A percentile compares a stretch with the other conserved stretches of the same genome.
Conservation (phyloP, 1,140 invertebrate genomes). For the Cotesia typhae region DNA sequence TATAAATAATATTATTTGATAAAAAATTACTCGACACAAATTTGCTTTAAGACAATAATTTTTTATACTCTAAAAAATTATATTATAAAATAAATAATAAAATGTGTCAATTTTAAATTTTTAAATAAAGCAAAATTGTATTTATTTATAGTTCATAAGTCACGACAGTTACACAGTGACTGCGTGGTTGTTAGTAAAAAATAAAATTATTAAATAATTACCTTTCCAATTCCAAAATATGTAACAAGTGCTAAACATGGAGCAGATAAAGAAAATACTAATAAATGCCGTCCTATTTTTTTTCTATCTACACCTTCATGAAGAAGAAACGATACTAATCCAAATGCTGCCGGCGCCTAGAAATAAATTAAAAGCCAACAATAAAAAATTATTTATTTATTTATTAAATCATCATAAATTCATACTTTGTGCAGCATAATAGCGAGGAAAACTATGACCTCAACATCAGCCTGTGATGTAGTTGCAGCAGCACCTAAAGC, state of each 20-base stretch:
- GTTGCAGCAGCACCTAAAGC: slow-evolving; percentile 96
- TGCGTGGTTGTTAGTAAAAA: neutral
- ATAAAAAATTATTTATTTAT: too few relatives aligned
- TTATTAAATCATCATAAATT: neutral
- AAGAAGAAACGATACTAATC: slow-evolving; percentile 94
- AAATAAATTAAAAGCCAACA: slow-evolving; percentile 11
- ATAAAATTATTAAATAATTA: slow-evolving; percentile 56
- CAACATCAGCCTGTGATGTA: slow-evolving; percentile 93
- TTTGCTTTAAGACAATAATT: too few relatives aligned
- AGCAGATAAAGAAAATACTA: slow-evolving; percentile 94
- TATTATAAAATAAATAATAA: too few relatives aligned
- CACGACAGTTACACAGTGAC: neutral
- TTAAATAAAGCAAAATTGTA: too few relatives aligned
- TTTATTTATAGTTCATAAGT: slow-evolving; percentile 11
- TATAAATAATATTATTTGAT: too few relatives aligned
- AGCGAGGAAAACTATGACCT: slow-evolving; percentile 97
- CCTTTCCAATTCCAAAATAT: slow-evolving; percentile 92
- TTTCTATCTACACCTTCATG: slow-evolving; percentile 93
- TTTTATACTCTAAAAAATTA: too few relatives aligned
- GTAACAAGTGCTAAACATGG: slow-evolving; percentile 91
- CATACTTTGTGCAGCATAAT: slow-evolving; percentile 97
- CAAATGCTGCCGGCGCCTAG: slow-evolving; percentile 96
- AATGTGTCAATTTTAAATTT: too few relatives aligned
- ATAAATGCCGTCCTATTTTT: slow-evolving; percentile 86
- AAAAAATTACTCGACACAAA: too few relatives aligned